Evolutionary conservation across 2,113 vertebrate genomes (phyloP).

Genomic region (Dunckerocampus dactyliophorus): DNA sequence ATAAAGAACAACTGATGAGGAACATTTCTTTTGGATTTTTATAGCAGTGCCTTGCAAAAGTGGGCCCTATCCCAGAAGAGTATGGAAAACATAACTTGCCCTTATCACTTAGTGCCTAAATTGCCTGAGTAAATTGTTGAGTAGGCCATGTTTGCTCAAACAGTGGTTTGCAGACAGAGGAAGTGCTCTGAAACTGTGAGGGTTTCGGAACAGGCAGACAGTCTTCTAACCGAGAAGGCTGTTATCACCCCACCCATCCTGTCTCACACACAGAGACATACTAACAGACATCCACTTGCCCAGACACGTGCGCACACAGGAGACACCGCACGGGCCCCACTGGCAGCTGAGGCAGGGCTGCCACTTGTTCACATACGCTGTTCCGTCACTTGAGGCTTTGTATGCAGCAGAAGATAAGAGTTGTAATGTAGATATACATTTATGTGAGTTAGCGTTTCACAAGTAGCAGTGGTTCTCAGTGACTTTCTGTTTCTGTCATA

Average conservation of each 20-base stretch:
- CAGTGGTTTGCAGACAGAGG: slow-evolving; percentile 47
- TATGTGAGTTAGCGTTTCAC: too few relatives aligned
- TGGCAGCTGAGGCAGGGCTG: slow-evolving; percentile 38
- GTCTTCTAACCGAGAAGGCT: slow-evolving; percentile 38
- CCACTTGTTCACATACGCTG: slow-evolving; percentile 37
- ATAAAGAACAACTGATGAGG: too few relatives aligned
- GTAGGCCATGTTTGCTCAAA: slow-evolving; percentile 1
- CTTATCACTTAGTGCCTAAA: neutral
- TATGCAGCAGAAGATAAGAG: slow-evolving; percentile 26
- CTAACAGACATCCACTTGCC: slow-evolving; percentile 21
- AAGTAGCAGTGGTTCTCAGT: too few relatives aligned
- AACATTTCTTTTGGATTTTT: too few relatives aligned
- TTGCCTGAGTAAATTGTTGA: too few relatives aligned
- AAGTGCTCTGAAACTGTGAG: slow-evolving; percentile 37
- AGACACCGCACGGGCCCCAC: slow-evolving; percentile 16
- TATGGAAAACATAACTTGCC: neutral
- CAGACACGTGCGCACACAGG: slow-evolving; percentile 31
- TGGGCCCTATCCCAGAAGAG: neutral
- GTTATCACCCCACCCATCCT: slow-evolving; percentile 61
- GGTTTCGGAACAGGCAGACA: slow-evolving; percentile 41
- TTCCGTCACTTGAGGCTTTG: slow-evolving; percentile 33
- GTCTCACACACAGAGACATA: slow-evolving; percentile 24
- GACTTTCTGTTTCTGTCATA: neutral
- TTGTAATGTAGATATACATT: neutral
- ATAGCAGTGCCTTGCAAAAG: too few relatives aligned